Evolutionary conservation across 2,797 vertebrate genomes (phyloP).

Genomic region (Propithecus perrieri): DNA sequence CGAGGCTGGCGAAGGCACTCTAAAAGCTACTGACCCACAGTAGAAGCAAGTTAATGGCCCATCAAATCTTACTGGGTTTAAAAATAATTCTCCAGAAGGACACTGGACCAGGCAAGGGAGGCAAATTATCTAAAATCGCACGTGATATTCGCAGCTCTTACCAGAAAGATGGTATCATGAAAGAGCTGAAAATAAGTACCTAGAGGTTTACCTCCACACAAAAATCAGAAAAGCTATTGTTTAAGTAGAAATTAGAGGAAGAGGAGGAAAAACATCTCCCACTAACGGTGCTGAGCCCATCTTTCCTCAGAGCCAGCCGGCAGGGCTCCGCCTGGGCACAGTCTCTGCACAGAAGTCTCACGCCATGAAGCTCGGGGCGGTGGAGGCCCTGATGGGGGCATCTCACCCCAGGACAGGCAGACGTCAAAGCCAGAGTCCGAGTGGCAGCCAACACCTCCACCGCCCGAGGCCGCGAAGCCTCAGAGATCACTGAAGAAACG

Average conservation of each 20-base stretch:
- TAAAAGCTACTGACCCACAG: background rate
- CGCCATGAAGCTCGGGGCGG: background rate
- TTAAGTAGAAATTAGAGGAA: background rate
- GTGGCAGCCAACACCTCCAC: background rate
- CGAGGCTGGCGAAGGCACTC: background rate
- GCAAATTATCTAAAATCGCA: background rate
- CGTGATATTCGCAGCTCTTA: background rate
- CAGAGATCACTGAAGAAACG: background rate
- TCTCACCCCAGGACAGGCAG: background rate
- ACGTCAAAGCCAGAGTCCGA: no score
- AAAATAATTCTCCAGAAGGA: background rate
- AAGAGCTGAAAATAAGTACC: no score
- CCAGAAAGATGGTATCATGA: rapidly evolving
- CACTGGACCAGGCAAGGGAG: background rate
- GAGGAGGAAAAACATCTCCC: rapidly evolving
- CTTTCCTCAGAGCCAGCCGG: background rate
- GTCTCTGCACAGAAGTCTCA: background rate
- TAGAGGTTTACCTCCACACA: rapidly evolving
- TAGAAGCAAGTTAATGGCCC: background rate
- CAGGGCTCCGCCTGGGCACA: background rate
- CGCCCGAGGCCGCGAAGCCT: rapidly evolving
- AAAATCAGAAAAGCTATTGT: background rate
- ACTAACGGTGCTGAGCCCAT: rapidly evolving
- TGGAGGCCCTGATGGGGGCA: background rate
- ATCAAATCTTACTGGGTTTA: background rate